Conservation (phyloP, 2,797 vertebrate genomes). For the Antennarius maculatus region DNA sequence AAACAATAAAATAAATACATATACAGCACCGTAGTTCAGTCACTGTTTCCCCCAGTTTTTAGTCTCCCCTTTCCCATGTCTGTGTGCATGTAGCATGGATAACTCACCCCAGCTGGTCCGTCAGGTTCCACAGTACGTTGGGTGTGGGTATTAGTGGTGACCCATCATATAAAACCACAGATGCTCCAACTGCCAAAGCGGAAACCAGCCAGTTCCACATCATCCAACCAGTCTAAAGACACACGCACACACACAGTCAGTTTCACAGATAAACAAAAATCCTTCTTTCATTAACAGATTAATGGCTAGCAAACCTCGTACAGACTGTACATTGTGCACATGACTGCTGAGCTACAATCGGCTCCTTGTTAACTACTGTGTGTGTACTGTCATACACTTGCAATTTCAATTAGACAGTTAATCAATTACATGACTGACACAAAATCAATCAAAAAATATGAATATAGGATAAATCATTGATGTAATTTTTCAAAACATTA, state of each 20-base stretch:
- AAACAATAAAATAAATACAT: not conserved
- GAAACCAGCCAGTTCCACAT: conserved; percentile 99
- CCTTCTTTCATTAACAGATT: conserved; percentile 42
- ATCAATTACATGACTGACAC: not conserved
- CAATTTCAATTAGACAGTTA: conserved; percentile 2
- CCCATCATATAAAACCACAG: conserved; percentile 93
- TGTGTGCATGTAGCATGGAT: not conserved
- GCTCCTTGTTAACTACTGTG: not conserved
- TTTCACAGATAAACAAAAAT: conserved; percentile 47
- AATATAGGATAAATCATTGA: not conserved
- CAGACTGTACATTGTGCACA: conserved; percentile 19
- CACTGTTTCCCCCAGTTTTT: not conserved
- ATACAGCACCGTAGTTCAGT: not conserved
- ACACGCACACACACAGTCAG: conserved; percentile 37
- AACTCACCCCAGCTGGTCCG: conserved; percentile 91
- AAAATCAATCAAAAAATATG: conserved; percentile 6
- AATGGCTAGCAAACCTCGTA: conserved; percentile 11
- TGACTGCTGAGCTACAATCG: not conserved
- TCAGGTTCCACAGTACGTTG: conserved; percentile 93
- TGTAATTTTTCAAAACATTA: too few relatives aligned
- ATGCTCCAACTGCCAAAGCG: conserved; percentile 89
- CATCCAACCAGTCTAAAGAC: conserved; percentile 93
- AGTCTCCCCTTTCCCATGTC: not conserved
- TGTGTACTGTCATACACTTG: not conserved
- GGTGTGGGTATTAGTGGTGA: conserved; percentile 93